Conservation (phyloP, 2,797 vertebrate species). For the Syndactyla subalaris region DNA sequence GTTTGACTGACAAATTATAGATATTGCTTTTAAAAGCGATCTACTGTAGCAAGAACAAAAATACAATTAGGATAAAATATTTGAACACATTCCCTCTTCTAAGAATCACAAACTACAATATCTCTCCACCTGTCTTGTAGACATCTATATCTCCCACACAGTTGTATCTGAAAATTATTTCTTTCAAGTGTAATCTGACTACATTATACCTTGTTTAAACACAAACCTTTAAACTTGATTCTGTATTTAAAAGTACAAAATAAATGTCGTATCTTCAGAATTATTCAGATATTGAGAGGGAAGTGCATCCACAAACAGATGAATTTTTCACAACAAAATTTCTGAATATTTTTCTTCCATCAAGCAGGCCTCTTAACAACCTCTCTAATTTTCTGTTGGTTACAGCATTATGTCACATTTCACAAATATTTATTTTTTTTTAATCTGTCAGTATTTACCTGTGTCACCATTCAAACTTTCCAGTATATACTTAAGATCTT, state of each 20-base stretch:
- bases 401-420: neutral
- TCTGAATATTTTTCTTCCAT: neutral
- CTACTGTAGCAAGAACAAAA: neutral
- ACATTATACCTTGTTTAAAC: fast-evolving
- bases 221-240: neutral
- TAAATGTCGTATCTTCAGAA: neutral
- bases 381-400: neutral
- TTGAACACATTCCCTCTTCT: neutral
- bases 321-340: neutral
- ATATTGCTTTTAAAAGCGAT: neutral
- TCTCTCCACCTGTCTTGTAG: neutral
- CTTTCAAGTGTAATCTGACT: neutral
- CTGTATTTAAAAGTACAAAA: neutral
- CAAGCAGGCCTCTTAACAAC: neutral
- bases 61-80: neutral
- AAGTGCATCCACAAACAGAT: neutral
- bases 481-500: neutral
- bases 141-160: neutral
- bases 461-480: neutral
- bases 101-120: neutral
- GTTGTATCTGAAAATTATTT: neutral
- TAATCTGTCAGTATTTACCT: neutral
- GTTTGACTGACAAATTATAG: neutral
- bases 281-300: neutral
- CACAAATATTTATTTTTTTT: neutral